Percentiles rank a stretch among this genome's conserved stretches.
These are phyloP conservation scores for Lasioglossum malachurum DNA, from an alignment of 2,888 invertebrate species.

Conservation along the genomic window DNA sequence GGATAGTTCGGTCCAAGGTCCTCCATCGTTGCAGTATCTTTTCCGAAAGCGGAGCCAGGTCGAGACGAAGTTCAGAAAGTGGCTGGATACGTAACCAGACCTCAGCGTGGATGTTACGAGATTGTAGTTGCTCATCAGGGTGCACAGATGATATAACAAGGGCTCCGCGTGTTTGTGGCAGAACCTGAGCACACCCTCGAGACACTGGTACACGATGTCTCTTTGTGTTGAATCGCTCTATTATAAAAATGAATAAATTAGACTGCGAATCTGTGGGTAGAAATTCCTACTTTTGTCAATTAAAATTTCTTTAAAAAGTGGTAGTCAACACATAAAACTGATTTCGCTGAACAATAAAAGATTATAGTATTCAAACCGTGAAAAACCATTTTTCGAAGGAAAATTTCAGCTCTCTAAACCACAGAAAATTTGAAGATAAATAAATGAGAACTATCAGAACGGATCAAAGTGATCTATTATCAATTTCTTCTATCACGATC, in stretches of 20 bases:
- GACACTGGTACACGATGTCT: slow-evolving; percentile 57
- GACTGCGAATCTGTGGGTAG: neutral
- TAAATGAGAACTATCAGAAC: neutral
- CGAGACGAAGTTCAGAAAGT: slow-evolving; percentile 63
- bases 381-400: neutral
- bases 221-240: slow-evolving; percentile 46
- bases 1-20: slow-evolving; percentile 47
- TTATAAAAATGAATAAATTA: neutral
- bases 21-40: slow-evolving; percentile 45
- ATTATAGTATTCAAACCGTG: too few species aligned
- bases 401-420: neutral
- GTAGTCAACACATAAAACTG: too few species aligned
- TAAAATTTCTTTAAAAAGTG: neutral
- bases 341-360: too few species aligned
- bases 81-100: slow-evolving; percentile 13
- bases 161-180: slow-evolving; percentile 34
- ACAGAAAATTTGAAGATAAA: neutral
- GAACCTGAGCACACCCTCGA: slow-evolving; percentile 56
- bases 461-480: neutral
- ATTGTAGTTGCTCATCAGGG: slow-evolving; percentile 53
- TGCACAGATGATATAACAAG: slow-evolving; percentile 61
- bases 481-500: neutral
- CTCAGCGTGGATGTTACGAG: slow-evolving; percentile 44
- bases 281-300: neutral
- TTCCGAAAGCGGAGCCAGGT: slow-evolving; percentile 65